Evolutionary conservation across 2,797 vertebrate species (phyloP), one percentile per base, ranked within the genome.

Genomic region (Pygocentrus nattereri): DNA sequence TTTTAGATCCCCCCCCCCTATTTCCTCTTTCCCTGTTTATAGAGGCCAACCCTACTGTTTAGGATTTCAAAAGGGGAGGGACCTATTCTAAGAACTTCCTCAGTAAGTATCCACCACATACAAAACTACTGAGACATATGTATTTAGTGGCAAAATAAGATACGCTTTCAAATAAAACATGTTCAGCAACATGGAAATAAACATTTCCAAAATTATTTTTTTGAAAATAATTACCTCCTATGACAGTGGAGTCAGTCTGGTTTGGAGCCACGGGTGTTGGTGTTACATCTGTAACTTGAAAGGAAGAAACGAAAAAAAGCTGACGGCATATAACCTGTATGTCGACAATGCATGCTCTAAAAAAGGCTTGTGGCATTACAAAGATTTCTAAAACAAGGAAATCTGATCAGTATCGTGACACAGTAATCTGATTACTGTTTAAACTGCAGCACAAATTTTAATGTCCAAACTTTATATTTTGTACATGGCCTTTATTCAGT

Each of bases 221-320:
- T n/a, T n/a, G n/a, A 21, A 70, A 25, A 31, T 6, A 8, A 1
- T 87, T 90, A 94, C 94, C 93, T 92, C 86, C 91, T 47, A 93
- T 80, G 19, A 94, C 80, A 0, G 88, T 47, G 0, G 86, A 81
- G 19, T 61, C 62, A 19, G 34, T 12, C n/a, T 73, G 1, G 0
- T 74, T 11, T 19, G 84, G 16, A 38, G 70, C 18, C 0, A 80
- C 77, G 16, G 87, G 82, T 19, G 78, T 80, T 72, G 81, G 6
- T 2, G 2, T 16, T 8, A 75, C 75, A 47, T 83, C 86, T 79
- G 90, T 89, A 41, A n/a, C 88, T 92, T 87, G 4, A 69, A 34
- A 65, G 86, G 64, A 87, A 21, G 34, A 8, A 75, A 18, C 15
- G 0, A 74, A 74, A 54, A 49, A 89, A 84, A 84, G 79, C 83